A percentile compares a stretch with the other conserved stretches of the same genome.
Conservation (phyloP, 2,113 vertebrate genomes). For the Ascaphus truei region DNA sequence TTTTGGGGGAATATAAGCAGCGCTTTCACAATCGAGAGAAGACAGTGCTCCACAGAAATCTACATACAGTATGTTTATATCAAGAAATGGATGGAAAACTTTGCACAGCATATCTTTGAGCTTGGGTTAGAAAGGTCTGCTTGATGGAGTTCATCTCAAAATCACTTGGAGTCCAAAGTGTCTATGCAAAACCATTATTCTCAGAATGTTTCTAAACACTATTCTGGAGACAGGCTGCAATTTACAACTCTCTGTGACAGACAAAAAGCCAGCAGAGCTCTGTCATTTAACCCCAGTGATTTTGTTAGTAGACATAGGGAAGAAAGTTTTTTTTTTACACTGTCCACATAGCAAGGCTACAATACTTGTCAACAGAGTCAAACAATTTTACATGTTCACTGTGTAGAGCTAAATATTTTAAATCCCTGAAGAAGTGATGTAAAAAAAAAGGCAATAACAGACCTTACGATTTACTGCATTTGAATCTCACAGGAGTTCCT, state of each 20-base stretch:
- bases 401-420: not conserved
- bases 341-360: conserved; percentile 50
- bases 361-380: conserved; percentile 51
- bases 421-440: not conserved
- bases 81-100: conserved; percentile 30
- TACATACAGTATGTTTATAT: conserved; percentile 23
- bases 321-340: conserved; percentile 50
- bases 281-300: conserved; percentile 62
- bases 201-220: conserved; percentile 64
- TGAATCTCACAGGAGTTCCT: too few relatives aligned
- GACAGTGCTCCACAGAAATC: conserved; percentile 20
- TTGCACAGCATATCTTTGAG: conserved; percentile 39
- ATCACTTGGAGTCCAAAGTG: conserved; percentile 57
- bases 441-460: too few relatives aligned
- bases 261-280: conserved; percentile 53
- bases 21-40: not conserved
- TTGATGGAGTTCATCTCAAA: conserved; percentile 54
- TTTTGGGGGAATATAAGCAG: not conserved
- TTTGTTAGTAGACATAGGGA: conserved; percentile 48
- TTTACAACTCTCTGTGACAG: conserved; percentile 60
- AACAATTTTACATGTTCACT: conserved; percentile 47
- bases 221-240: conserved; percentile 64
- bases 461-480: too few relatives aligned
- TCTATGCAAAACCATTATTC: conserved; percentile 74
- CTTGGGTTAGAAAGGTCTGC: conserved; percentile 50